Evolutionary conservation across 2,797 vertebrate genomes (phyloP).

Genomic region (Argentina silus): DNA sequence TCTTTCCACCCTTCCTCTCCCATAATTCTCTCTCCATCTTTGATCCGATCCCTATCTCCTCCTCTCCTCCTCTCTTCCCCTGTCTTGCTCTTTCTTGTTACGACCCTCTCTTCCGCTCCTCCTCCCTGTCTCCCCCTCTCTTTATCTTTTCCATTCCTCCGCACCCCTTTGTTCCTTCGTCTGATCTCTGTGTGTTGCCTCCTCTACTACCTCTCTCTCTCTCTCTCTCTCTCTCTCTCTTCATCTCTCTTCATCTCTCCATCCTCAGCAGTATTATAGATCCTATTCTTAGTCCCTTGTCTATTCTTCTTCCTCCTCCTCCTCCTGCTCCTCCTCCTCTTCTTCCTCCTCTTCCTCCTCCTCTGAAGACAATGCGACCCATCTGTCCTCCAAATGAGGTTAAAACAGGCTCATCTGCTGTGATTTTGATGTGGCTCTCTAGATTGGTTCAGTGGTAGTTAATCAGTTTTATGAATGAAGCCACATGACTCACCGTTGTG

Average conservation of each 20-base stretch:
- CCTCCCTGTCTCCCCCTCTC: not conserved
- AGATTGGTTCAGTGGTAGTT: not conserved
- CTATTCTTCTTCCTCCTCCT: not conserved
- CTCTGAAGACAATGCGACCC: slow-evolving; percentile 1
- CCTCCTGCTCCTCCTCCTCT: not conserved
- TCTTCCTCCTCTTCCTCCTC: not conserved
- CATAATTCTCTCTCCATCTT: not conserved
- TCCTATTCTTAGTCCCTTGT: not conserved
- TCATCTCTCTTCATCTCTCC: not conserved
- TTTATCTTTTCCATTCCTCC: not conserved
- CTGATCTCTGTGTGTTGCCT: not conserved
- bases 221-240: not conserved
- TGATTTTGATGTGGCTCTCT: not conserved
- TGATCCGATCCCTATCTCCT: slow-evolving; percentile 3
- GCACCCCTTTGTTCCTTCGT: slow-evolving; percentile 1
- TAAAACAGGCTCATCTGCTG: not conserved
- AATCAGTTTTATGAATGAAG: not conserved
- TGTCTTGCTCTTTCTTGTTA: not conserved
- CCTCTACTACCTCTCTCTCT: no score
- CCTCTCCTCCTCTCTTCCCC: not conserved
- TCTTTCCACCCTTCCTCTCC: not conserved
- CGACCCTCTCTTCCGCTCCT: not conserved
- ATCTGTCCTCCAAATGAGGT: slow-evolving; percentile 9
- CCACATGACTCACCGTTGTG: not conserved
- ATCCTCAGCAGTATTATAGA: not conserved